Conservation (phyloP, 2,797 vertebrate genomes). For the Malacoraja senta region DNA sequence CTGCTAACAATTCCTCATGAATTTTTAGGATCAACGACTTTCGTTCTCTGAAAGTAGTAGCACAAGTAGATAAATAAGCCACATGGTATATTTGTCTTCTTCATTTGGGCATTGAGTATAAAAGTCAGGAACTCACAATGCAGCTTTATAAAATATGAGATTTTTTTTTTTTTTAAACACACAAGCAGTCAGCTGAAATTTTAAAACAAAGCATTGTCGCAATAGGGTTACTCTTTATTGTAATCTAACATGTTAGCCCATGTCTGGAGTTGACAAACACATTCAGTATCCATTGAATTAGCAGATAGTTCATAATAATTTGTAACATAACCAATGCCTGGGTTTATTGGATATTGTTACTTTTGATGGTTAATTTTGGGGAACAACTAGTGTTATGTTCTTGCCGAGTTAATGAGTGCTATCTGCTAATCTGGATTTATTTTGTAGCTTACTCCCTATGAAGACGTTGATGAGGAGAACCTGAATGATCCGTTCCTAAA, state of each 20-base stretch:
- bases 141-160: too few species aligned
- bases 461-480: slow-evolving; percentile 69
- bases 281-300: background rate
- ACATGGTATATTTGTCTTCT: too few species aligned
- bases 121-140: too few species aligned
- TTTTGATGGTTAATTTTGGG: too few species aligned
- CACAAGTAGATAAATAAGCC: too few species aligned
- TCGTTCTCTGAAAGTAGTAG: too few species aligned
- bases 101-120: too few species aligned
- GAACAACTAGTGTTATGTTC: background rate
- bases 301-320: background rate
- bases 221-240: background rate
- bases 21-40: too few species aligned
- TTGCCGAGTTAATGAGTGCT: background rate
- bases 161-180: too few species aligned
- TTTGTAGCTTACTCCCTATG: slow-evolving; percentile 57
- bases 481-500: slow-evolving; percentile 59
- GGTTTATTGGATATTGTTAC: background rate
- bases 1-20: too few species aligned
- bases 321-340: background rate
- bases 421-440: background rate
- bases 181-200: background rate
- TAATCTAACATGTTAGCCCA: background rate
- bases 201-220: background rate
- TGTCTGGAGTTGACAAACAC: background rate